These are phyloP conservation scores for Heterotis niloticus DNA, from an alignment of 2,113 vertebrate species.

Conservation along the genomic window DNA sequence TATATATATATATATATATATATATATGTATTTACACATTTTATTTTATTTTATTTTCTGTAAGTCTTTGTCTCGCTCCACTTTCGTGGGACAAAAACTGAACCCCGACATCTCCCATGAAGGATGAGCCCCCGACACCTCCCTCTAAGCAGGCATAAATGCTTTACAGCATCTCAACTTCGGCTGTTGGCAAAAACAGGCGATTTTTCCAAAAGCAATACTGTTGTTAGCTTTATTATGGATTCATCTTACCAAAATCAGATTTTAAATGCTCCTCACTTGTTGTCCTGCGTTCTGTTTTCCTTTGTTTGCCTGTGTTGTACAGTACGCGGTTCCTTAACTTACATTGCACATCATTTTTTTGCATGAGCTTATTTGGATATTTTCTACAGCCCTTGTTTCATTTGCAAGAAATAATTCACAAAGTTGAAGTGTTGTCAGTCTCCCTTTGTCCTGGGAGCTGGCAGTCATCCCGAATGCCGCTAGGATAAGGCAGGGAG, in stretches of 20 bases:
- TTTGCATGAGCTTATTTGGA: no score
- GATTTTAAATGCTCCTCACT: neutral
- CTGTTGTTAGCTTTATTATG: neutral
- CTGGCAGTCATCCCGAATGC: conserved; percentile 2
- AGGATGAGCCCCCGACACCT: no score
- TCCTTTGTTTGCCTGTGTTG: neutral
- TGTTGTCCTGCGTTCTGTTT: neutral
- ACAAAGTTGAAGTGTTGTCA: neutral
- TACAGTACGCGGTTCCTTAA: no score
- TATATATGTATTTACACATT: no score
- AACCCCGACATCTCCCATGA: no score
- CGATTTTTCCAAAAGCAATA: neutral
- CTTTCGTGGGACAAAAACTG: conserved; percentile 4
- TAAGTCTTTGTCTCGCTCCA: neutral
- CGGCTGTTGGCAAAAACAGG: neutral
- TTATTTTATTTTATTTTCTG: no score
- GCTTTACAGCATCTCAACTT: conserved; percentile 2
- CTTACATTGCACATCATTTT: no score
- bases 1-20: no score
- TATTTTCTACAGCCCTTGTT: no score
- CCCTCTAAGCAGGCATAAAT: no score
- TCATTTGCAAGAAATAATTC: no score
- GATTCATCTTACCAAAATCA: neutral
- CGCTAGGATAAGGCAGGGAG: neutral
- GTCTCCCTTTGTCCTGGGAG: conserved; percentile 8